A percentile compares a stretch with the other conserved stretches of the same genome.
Evolutionary conservation across 1,140 invertebrate species (phyloP).

Genomic region (Megalonaias nervosa): DNA sequence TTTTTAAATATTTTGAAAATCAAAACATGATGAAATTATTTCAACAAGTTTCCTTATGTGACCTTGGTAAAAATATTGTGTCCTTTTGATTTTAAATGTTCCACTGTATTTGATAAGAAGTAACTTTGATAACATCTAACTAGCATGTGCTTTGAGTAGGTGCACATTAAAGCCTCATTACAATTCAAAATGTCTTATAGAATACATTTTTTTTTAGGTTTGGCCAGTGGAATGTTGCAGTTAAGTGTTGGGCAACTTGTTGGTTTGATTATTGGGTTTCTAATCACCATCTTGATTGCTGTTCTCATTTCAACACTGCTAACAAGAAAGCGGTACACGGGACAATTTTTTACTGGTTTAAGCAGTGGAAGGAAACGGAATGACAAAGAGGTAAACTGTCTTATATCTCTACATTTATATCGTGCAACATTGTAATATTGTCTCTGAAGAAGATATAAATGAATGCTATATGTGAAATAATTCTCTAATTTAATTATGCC

Average conservation of each 20-base stretch:
- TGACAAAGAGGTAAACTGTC: constrained; percentile 11
- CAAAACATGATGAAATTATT: no score
- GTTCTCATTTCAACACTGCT: constrained; percentile 28
- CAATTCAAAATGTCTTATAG: background rate
- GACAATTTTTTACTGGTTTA: constrained; percentile 16
- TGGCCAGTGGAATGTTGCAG: constrained; percentile 7
- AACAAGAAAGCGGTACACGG: constrained; percentile 35
- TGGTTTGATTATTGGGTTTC: constrained; percentile 41
- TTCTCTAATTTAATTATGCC: no score
- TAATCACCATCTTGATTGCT: constrained; percentile 29
- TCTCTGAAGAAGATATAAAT: no score
- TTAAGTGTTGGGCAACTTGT: constrained; percentile 37
- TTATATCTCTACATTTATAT: background rate
- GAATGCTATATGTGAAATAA: no score
- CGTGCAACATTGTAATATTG: no score
- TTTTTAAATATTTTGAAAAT: background rate
- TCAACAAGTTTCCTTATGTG: background rate
- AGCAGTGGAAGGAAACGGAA: constrained; percentile 11
- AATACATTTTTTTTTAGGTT: background rate
- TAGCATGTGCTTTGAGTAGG: background rate
- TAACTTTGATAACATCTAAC: background rate
- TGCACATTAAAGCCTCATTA: background rate
- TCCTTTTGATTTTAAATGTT: background rate
- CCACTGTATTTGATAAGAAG: background rate
- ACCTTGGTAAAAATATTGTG: background rate